phyloP scores from a whole-genome alignment of 2,113 vertebrate species.

The Proteles cristata region DNA sequence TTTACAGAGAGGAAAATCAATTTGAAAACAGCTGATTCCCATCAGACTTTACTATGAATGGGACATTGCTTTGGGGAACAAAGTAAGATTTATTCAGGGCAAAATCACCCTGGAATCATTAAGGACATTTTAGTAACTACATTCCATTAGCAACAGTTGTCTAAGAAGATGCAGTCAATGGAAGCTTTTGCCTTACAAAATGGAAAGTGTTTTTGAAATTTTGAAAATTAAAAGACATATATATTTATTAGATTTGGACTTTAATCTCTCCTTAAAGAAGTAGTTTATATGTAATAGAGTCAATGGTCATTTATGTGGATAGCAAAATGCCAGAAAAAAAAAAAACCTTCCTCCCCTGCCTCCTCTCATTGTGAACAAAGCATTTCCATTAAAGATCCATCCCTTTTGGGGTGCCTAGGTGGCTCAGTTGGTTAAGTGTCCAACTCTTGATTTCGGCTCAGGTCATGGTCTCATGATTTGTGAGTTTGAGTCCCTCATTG shows the following conservation, averaged over 20 bases:
- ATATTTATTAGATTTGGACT: not conserved
- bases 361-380: not conserved
- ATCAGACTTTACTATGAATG: not conserved
- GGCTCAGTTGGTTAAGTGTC: too few species aligned
- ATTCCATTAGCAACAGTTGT: not conserved
- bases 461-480: too few species aligned
- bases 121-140: not conserved
- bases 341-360: not conserved
- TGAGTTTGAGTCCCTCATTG: too few species aligned
- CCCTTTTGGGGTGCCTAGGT: not conserved
- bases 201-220: not conserved
- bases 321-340: not conserved
- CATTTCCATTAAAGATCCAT: not conserved
- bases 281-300: not conserved
- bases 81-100: not conserved
- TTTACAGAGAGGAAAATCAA: constrained; percentile 28
- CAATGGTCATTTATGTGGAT: not conserved
- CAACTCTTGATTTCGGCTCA: too few species aligned
- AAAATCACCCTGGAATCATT: not conserved
- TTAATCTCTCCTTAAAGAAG: not conserved
- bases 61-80: constrained; percentile 11
- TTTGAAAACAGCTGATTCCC: constrained; percentile 33
- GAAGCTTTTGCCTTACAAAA: not conserved
- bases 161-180: not conserved
- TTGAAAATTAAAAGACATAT: constrained; percentile 5